Base-by-base conservation (phyloP, 2,113 vertebrate species). In the Saguinus imperator region DNA sequence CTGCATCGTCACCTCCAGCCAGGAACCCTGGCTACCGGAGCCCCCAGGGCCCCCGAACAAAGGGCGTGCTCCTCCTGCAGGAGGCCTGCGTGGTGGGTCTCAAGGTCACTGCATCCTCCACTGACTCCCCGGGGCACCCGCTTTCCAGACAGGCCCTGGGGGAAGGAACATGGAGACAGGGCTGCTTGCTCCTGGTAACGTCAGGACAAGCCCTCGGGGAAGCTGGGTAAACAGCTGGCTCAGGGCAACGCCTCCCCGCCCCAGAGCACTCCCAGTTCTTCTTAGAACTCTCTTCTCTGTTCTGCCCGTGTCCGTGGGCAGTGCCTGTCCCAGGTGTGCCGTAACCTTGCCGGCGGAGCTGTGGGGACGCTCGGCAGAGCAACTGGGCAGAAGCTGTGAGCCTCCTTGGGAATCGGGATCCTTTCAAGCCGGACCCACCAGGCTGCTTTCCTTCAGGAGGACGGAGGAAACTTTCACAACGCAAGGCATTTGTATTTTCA, bases 391-490 rank as follows among this genome's bases (percentile, higher is more conserved):
- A 20, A 75, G 21, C 29, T 8, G 0, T 48, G 12, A 7, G 35
- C 61, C 8, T 17, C 32, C 8, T 52, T 2, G 27, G 40, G 50
- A 35, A 43, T 9, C 50, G 14, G 50, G 58, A 18, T 4, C 1
- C 1, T 73, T 32, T 29, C 50, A 75, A 25, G 21, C 4, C 8
- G 29, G 32, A 20, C 18, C 12, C 1, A 43, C 45, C 4, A 5
- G 58, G 23, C 27, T 7, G 12, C 8, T 25, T 48, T 79, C 79
- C 32, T 23, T 2, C 9, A 1, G 4, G n/a, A 16, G n/a, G 48
- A 10, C n/a, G 45, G 1, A 40, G 50, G 20, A 8, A 6, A 0
- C 58, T 12, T 17, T 4, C 10, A 23, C 3, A 1, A 66, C 0
- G 13, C 21, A 9, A 9, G 5, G 17, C 8, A 6, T 21, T 32